Evolutionary conservation across 2,888 invertebrate genomes (phyloP).

Genomic region (Amblyjoppa fuscipennis): DNA sequence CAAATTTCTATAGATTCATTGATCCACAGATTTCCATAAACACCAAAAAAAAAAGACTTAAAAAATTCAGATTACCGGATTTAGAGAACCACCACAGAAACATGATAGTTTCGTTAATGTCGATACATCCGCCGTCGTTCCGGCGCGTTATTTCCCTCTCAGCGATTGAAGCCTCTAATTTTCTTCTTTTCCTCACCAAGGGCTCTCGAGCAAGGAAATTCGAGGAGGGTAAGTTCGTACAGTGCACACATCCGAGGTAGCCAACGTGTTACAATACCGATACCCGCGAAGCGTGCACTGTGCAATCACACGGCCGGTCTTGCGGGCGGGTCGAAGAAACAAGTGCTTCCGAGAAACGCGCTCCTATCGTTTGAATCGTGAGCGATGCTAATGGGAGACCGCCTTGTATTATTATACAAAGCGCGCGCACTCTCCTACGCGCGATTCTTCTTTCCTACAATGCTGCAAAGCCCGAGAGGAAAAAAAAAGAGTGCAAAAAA

Average conservation of each 20-base stretch:
- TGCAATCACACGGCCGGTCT: constrained; percentile 7
- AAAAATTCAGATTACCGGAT: neutral
- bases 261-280: neutral
- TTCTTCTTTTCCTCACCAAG: neutral
- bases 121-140: neutral
- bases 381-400: constrained; percentile 75
- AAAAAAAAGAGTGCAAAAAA: neutral
- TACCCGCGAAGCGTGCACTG: neutral
- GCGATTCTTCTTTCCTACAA: constrained; percentile 39
- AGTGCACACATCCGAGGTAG: neutral
- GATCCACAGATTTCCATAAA: too few relatives aligned
- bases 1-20: too few relatives aligned
- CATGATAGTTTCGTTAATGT: neutral
- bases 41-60: neutral
- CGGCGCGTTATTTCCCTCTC: neutral
- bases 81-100: too few relatives aligned
- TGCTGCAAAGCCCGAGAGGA: constrained; percentile 71
- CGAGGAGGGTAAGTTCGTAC: neutral
- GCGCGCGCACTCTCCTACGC: constrained; percentile 36
- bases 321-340: constrained; percentile 25
- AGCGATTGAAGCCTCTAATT: neutral
- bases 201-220: constrained; percentile 37
- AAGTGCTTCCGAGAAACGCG: constrained; percentile 84
- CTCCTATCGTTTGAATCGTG: constrained; percentile 88
- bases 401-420: constrained; percentile 56